These are phyloP conservation scores for Machimus rusticus DNA, from an alignment of 2,888 invertebrate genomes.

Conservation along the genomic window DNA sequence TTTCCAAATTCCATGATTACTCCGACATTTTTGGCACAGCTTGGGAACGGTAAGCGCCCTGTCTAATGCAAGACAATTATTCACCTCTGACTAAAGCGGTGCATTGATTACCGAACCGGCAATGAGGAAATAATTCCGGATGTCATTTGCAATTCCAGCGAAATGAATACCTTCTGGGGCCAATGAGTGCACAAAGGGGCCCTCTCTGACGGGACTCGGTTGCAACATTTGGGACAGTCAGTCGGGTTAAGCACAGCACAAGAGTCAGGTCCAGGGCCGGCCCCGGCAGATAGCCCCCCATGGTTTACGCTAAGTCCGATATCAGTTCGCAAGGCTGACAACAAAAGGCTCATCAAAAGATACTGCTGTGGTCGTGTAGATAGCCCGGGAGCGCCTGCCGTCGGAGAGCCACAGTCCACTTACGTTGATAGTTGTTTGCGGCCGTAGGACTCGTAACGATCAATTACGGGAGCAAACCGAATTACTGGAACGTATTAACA, in stretches of 20 bases:
- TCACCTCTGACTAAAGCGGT: background rate
- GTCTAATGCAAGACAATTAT: background rate
- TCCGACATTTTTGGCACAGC: background rate
- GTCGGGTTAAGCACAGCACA: background rate
- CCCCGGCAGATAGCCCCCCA: background rate
- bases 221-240: background rate
- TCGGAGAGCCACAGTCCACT: constrained; percentile 1
- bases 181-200: background rate
- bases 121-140: constrained; percentile 24
- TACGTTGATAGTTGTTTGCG: constrained; percentile 16
- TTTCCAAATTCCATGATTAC: background rate
- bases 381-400: background rate
- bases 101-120: background rate
- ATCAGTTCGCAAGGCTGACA: background rate
- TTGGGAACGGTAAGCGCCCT: background rate
- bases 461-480: constrained; percentile 27
- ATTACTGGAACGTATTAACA: constrained; percentile 28
- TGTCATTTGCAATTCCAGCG: constrained; percentile 8
- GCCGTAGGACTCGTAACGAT: constrained; percentile 17
- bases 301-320: background rate
- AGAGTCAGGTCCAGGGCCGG: background rate
- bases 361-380: background rate
- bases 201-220: background rate
- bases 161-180: background rate
- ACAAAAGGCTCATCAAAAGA: constrained; percentile 16